Evolutionary conservation across 2,888 invertebrate genomes (phyloP).

Genomic region (Automeris io): DNA sequence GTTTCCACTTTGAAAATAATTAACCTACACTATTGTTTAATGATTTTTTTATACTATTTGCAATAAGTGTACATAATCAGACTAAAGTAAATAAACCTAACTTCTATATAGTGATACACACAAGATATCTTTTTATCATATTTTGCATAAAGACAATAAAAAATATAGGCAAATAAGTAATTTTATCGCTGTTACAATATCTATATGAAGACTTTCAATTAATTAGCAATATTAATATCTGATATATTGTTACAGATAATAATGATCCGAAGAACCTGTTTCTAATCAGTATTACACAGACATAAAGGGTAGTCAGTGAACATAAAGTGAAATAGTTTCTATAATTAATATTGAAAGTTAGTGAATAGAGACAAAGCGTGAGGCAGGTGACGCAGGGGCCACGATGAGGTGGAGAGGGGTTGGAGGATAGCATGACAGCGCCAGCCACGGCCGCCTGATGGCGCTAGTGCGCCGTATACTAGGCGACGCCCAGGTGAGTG

Average conservation of each 20-base stretch:
- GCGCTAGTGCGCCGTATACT: conserved; percentile 91
- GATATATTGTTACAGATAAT: conserved; percentile 49
- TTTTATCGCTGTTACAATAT: neutral
- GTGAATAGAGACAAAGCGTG: conserved; percentile 30
- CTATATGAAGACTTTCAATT: neutral
- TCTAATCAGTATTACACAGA: conserved; percentile 21
- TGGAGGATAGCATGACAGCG: conserved; percentile 75
- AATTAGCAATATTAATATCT: conserved; percentile 14
- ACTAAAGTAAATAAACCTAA: too few relatives aligned
- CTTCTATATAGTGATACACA: too few relatives aligned
- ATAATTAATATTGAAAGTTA: conserved; percentile 39
- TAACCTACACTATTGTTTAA: too few relatives aligned
- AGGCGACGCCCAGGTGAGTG: conserved; percentile 88
- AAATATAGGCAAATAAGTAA: neutral
- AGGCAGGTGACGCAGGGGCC: conserved; percentile 35
- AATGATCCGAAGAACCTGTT: conserved; percentile 24
- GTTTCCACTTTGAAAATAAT: too few relatives aligned
- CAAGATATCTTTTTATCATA: too few relatives aligned
- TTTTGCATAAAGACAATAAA: too few relatives aligned
- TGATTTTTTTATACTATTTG: too few relatives aligned
- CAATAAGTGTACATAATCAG: too few relatives aligned
- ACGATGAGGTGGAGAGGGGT: conserved; percentile 49
- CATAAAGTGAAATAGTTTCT: conserved; percentile 47
- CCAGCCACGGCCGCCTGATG: conserved; percentile 84
- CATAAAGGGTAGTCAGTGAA: conserved; percentile 28